Conservation (phyloP, 2,113 vertebrate species). For the Speoplatyrhinus poulsoni region DNA sequence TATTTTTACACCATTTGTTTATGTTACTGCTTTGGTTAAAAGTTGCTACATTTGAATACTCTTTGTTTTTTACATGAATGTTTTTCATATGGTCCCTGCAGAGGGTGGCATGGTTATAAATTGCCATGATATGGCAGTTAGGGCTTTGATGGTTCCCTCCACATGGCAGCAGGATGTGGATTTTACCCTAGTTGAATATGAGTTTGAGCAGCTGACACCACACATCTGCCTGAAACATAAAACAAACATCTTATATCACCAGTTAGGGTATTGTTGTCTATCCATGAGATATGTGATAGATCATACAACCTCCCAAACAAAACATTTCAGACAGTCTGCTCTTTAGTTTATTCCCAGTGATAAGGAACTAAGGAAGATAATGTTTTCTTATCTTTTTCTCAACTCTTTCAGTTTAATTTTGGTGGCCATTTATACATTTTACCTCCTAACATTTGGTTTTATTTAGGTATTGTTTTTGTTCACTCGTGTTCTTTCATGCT, state of each 20-base stretch:
- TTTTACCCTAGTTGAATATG: slow-evolving; percentile 58
- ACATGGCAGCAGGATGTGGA: slow-evolving; percentile 73
- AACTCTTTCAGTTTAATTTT: neutral
- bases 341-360: neutral
- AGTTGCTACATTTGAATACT: no score
- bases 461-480: neutral
- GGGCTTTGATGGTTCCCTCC: slow-evolving; percentile 62
- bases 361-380: neutral
- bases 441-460: neutral
- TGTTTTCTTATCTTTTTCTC: neutral
- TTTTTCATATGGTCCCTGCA: slow-evolving; percentile 3
- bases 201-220: slow-evolving; percentile 39
- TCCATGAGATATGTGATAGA: neutral
- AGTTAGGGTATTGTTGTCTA: slow-evolving; percentile 57
- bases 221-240: slow-evolving; percentile 61
- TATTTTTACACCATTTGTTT: slow-evolving; percentile 17
- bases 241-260: slow-evolving; percentile 55
- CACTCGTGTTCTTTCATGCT: slow-evolving; percentile 50
- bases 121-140: slow-evolving; percentile 40
- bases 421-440: slow-evolving; percentile 41
- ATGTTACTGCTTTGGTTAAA: no score
- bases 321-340: neutral
- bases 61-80: neutral
- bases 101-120: slow-evolving; percentile 31
- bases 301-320: neutral